A percentile compares a stretch with the other conserved stretches of the same genome.
phyloP scores from a whole-genome alignment of 2,113 vertebrate genomes.

The Balaeniceps rex region DNA sequence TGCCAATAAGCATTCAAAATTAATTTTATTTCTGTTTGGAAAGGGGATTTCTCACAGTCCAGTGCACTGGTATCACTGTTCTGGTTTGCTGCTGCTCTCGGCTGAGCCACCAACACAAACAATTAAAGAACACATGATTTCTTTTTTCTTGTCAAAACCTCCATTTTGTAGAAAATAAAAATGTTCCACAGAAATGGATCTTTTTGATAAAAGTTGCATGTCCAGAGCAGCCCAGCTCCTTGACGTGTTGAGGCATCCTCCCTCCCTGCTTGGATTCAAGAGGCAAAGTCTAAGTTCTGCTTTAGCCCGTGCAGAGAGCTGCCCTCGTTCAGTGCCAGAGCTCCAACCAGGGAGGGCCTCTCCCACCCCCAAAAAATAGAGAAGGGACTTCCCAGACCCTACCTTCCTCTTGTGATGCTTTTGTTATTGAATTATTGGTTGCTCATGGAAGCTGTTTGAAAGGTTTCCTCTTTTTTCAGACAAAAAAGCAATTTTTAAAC shows the following conservation, averaged over 20 bases:
- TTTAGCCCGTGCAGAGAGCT: background rate
- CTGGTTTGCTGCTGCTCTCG: background rate
- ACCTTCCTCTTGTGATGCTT: background rate
- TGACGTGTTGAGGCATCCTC: background rate
- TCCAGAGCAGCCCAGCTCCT: background rate
- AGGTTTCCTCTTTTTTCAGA: background rate
- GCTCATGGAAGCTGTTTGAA: background rate
- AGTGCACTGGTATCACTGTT: background rate
- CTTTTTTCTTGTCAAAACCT: background rate
- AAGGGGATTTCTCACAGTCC: background rate
- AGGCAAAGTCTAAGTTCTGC: background rate
- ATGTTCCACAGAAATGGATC: background rate
- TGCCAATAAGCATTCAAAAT: background rate
- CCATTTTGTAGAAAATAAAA: background rate
- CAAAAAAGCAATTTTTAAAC: background rate
- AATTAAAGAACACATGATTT: background rate
- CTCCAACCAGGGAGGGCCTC: fast-evolving
- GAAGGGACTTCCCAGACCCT: background rate
- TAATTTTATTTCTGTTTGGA: background rate
- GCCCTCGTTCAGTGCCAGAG: background rate
- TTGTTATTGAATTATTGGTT: background rate
- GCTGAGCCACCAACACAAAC: background rate
- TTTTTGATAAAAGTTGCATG: background rate
- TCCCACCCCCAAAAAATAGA: background rate
- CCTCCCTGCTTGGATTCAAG: background rate